Conservation (phyloP, 2,888 invertebrate species). For the Calameuta idolon region DNA sequence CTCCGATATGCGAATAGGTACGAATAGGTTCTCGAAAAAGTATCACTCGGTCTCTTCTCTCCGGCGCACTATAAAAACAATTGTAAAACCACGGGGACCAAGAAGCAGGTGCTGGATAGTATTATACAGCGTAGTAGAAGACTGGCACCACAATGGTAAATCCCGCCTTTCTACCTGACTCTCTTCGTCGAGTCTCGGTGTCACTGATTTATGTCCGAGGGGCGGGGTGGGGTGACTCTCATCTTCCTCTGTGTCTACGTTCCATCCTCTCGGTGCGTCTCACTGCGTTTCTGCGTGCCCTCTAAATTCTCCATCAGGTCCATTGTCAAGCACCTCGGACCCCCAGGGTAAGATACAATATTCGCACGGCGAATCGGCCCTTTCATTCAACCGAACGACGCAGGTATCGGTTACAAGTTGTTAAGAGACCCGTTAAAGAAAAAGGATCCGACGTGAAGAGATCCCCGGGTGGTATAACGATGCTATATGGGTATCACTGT, state of each 20-base stretch:
- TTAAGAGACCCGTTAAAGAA: conserved; percentile 45
- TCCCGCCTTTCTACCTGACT: conserved; percentile 35
- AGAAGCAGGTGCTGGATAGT: conserved; percentile 26
- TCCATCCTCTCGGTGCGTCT: not conserved
- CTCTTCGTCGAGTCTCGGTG: conserved; percentile 16
- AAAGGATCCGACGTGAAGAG: conserved; percentile 14
- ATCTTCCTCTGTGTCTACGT: not conserved
- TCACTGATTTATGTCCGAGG: conserved; percentile 37
- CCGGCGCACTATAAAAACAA: conserved; percentile 3
- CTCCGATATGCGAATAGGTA: not conserved
- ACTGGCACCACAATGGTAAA: conserved; percentile 31
- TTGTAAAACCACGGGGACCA: conserved; percentile 4
- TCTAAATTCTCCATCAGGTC: conserved; percentile 16
- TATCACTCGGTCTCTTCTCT: not conserved
- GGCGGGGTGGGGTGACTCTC: conserved; percentile 10
- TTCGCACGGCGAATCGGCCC: conserved; percentile 39
- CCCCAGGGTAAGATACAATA: conserved; percentile 27
- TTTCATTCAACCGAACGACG: conserved; percentile 34
- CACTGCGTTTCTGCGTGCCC: conserved; percentile 12
- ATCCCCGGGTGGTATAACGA: conserved; percentile 30
- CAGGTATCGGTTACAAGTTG: conserved; percentile 61
- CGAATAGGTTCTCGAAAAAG: not conserved
- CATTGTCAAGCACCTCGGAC: conserved; percentile 32
- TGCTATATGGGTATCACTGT: not conserved
- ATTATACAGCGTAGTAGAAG: conserved; percentile 23